Percentiles rank a stretch among this genome's conserved stretches.
Conservation (phyloP, 2,113 vertebrate genomes). For the Stigmatopora nigra region DNA sequence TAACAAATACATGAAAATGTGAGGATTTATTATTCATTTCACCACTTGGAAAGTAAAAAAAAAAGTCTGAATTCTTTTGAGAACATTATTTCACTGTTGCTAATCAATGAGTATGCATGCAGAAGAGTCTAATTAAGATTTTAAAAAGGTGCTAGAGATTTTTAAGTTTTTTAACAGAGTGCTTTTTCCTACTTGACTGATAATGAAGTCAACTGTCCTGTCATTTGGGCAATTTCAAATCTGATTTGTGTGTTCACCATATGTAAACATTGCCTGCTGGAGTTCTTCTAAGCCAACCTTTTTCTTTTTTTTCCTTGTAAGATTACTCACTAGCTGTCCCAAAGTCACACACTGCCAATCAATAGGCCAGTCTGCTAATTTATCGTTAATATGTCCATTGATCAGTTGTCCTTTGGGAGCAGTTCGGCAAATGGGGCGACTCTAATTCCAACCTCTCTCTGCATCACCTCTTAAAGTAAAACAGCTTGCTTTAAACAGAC, state of each 20-base stretch:
- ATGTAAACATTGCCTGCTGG: constrained; percentile 8
- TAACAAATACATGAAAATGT: too few relatives aligned
- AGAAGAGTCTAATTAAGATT: too few relatives aligned
- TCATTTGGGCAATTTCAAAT: neutral
- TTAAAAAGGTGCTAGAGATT: too few relatives aligned
- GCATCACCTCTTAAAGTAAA: constrained; percentile 17
- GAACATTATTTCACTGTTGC: too few relatives aligned
- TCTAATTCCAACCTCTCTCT: constrained; percentile 13
- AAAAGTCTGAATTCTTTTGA: too few relatives aligned
- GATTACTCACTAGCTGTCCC: constrained; percentile 55
- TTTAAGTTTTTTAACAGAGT: neutral
- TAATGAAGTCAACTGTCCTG: neutral
- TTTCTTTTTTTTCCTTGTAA: constrained; percentile 27
- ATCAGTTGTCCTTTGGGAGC: constrained; percentile 49
- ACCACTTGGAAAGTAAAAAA: too few relatives aligned
- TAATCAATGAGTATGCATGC: too few relatives aligned
- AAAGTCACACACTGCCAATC: constrained; percentile 49
- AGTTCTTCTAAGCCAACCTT: constrained; percentile 35
- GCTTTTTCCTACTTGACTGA: neutral
- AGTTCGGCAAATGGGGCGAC: constrained; percentile 22
- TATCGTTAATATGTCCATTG: constrained; percentile 70
- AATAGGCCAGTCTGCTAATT: constrained; percentile 61
- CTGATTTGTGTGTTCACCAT: neutral
- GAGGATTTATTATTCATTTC: too few relatives aligned
- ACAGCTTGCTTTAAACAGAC: neutral